These are phyloP conservation scores for Polypterus bichir DNA, from an alignment of 2,113 vertebrate species.

Conservation along the genomic window DNA sequence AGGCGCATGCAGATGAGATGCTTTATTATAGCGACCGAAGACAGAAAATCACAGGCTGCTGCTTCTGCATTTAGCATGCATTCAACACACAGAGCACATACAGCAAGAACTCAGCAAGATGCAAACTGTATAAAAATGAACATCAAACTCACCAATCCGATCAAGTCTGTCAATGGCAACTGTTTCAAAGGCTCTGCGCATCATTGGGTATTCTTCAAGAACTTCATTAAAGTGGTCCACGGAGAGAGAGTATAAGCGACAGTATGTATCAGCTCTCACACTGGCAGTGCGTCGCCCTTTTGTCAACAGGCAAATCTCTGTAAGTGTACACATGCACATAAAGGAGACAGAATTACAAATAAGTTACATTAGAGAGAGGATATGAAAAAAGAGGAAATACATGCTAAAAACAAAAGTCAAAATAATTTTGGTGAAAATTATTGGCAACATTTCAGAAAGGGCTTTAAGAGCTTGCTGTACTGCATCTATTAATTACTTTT, in stretches of 20 bases:
- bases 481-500: too few species aligned
- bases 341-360: constrained; percentile 3
- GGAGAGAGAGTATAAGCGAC: constrained; percentile 88
- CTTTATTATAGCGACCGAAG: constrained; percentile 44
- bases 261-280: constrained; percentile 92
- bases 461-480: too few species aligned
- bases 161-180: constrained; percentile 96
- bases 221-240: constrained; percentile 98
- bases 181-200: constrained; percentile 93
- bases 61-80: constrained; percentile 51
- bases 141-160: constrained; percentile 71
- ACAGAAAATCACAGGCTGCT: constrained; percentile 45
- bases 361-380: not conserved
- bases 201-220: constrained; percentile 95
- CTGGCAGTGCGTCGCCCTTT: constrained; percentile 93
- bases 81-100: constrained; percentile 20
- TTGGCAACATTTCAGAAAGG: too few species aligned
- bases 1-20: constrained; percentile 62
- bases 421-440: not conserved
- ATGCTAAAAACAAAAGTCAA: not conserved
- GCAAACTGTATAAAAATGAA: constrained; percentile 4
- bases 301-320: constrained; percentile 93
- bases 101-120: constrained; percentile 8
- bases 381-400: not conserved
- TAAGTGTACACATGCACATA: not conserved